phyloP scores from a whole-genome alignment of 1,140 invertebrate genomes.

The Aphelinus atriplicis region DNA sequence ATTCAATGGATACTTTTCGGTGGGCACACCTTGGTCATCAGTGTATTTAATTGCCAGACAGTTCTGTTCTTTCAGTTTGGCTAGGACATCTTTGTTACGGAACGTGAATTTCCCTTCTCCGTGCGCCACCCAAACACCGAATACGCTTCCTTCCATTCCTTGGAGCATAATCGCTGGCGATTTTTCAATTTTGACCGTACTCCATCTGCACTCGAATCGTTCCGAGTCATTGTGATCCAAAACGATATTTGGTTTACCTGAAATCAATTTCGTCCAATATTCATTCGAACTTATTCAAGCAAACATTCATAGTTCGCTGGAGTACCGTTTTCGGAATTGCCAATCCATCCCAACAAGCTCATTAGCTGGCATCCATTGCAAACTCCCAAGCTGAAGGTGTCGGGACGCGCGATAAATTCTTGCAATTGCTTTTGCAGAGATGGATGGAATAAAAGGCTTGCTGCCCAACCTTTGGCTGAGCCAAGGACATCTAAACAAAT shows the following conservation, averaged over 20 bases:
- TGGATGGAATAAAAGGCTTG: constrained; percentile 81
- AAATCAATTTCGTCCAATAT: constrained; percentile 6
- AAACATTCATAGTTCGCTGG: constrained; percentile 2
- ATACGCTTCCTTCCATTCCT: constrained; percentile 83
- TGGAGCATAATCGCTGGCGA: constrained; percentile 85
- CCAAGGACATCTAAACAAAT: constrained; percentile 87
- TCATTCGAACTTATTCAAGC: background rate
- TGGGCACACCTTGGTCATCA: constrained; percentile 80
- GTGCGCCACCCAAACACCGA: constrained; percentile 97
- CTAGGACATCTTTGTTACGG: constrained; percentile 65
- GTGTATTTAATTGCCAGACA: constrained; percentile 85
- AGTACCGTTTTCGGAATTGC: constrained; percentile 48
- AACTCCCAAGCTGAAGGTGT: constrained; percentile 96
- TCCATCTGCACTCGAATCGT: constrained; percentile 92
- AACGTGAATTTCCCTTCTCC: constrained; percentile 88
- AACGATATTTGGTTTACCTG: constrained; percentile 72
- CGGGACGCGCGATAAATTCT: constrained; percentile 77
- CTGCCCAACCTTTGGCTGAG: constrained; percentile 98
- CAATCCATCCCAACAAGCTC: constrained; percentile 85
- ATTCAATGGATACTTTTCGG: constrained; percentile 89
- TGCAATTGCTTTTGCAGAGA: constrained; percentile 69
- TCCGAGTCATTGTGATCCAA: constrained; percentile 89
- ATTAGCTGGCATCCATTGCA: constrained; percentile 98
- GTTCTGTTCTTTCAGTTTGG: constrained; percentile 69
- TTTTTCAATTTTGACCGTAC: constrained; percentile 79